A percentile compares a stretch with the other conserved stretches of the same genome.
Conservation (phyloP, 2,113 vertebrate species). For the Prunella himalayana region DNA sequence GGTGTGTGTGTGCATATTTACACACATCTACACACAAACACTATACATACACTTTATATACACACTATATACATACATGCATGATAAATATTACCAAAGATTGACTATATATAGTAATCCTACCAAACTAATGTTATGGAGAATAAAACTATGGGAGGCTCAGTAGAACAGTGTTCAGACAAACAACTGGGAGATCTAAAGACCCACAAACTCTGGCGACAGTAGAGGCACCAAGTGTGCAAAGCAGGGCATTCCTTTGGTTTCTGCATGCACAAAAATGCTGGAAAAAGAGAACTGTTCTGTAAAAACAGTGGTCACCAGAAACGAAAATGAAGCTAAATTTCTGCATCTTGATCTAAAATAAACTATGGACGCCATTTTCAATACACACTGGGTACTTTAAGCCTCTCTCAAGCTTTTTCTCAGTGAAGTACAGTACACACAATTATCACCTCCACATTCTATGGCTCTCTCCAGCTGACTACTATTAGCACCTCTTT, state of each 20-base stretch:
- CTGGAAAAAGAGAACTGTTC: background rate
- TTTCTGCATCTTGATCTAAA: background rate
- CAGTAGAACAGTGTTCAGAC: background rate
- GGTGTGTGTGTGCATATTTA: background rate
- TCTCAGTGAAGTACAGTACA: background rate
- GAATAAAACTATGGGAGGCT: background rate
- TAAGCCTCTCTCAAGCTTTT: slow-evolving; percentile 10
- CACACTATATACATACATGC: background rate
- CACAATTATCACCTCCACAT: slow-evolving; percentile 21
- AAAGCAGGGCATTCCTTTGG: background rate
- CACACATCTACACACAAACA: background rate
- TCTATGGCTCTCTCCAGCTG: slow-evolving; percentile 12
- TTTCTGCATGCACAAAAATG: background rate
- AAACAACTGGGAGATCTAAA: background rate
- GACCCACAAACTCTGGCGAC: background rate
- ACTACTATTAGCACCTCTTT: slow-evolving; percentile 53
- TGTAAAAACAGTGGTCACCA: background rate
- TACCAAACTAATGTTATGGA: background rate
- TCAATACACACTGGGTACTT: background rate
- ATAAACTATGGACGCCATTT: background rate
- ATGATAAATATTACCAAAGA: background rate
- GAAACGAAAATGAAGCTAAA: background rate
- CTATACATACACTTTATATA: background rate
- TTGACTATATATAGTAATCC: background rate
- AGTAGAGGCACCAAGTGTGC: background rate